A percentile compares a stretch with the other conserved stretches of the same genome.
Conservation (phyloP, 2,888 invertebrate genomes). For the Amorpha juglandis region DNA sequence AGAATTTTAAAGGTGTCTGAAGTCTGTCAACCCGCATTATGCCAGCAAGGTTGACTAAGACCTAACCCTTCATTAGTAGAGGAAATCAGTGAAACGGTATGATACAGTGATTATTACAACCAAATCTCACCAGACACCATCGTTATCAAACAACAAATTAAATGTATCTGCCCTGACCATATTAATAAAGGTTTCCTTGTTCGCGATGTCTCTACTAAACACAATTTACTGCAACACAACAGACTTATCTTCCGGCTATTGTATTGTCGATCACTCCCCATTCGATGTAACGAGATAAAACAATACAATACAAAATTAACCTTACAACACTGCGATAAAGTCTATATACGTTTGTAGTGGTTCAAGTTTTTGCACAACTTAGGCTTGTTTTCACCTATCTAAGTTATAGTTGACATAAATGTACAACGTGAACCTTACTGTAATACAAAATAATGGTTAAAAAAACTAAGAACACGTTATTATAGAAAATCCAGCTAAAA, state of each 20-base stretch:
- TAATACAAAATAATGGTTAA: too few species aligned
- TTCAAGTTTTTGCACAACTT: slow-evolving; percentile 32
- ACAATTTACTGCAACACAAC: slow-evolving; percentile 30
- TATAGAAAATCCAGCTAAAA: too few species aligned
- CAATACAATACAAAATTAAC: slow-evolving; percentile 31
- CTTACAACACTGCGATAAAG: slow-evolving; percentile 31
- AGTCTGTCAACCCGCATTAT: too few species aligned
- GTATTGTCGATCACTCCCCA: slow-evolving; percentile 39
- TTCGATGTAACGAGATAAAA: slow-evolving; percentile 26
- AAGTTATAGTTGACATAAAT: slow-evolving; percentile 31
- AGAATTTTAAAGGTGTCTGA: too few species aligned
- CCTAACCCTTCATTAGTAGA: too few species aligned
- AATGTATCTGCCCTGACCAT: neutral
- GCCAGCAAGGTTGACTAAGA: too few species aligned
- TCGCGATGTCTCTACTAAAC: neutral
- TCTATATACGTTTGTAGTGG: slow-evolving; percentile 17
- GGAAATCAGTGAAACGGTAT: too few species aligned
- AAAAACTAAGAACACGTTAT: too few species aligned
- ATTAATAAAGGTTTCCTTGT: neutral
- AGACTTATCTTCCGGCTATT: slow-evolving; percentile 36
- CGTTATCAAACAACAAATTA: neutral
- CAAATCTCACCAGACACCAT: too few species aligned
- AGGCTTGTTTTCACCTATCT: slow-evolving; percentile 30
- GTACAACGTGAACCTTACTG: too few species aligned
- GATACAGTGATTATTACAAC: too few species aligned